Evolutionary conservation across 2,888 invertebrate genomes (phyloP).

Genomic region (Ennomos erosarius): DNA sequence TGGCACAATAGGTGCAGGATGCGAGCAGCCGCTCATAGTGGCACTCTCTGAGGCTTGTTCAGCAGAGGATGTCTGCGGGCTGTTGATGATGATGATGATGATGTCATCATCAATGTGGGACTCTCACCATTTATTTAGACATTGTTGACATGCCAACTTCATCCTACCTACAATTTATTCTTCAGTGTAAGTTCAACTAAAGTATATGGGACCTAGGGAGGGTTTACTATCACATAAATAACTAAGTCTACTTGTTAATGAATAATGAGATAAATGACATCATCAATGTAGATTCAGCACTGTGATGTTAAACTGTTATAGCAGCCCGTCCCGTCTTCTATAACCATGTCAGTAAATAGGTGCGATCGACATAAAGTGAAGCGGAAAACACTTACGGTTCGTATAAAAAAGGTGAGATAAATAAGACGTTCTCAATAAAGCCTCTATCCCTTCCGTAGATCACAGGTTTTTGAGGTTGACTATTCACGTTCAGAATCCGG

Average conservation of each 20-base stretch:
- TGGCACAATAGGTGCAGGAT: too few species aligned
- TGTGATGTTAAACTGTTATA: neutral
- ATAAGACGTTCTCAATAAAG: constrained; percentile 91
- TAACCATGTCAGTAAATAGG: too few species aligned
- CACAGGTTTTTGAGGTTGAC: constrained; percentile 91
- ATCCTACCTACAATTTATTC: neutral
- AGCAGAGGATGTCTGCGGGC: too few species aligned
- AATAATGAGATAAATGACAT: constrained; percentile 58
- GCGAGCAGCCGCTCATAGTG: too few species aligned
- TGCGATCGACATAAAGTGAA: neutral
- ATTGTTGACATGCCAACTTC: too few species aligned
- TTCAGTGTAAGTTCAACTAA: neutral
- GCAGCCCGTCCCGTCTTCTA: neutral
- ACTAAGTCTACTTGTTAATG: constrained; percentile 34
- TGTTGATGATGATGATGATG: too few species aligned
- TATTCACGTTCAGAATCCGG: constrained; percentile 93
- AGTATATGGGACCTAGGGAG: constrained; percentile 1
- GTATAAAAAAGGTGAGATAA: constrained; percentile 91
- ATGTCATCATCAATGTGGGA: too few species aligned
- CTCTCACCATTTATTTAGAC: too few species aligned
- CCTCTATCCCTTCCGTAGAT: constrained; percentile 91
- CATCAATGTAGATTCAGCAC: constrained; percentile 48
- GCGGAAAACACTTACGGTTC: constrained; percentile 91
- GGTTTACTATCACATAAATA: constrained; percentile 22
- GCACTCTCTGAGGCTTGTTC: too few species aligned